Conservation (phyloP, 2,113 vertebrate species). For the Tachysurus vachellii region DNA sequence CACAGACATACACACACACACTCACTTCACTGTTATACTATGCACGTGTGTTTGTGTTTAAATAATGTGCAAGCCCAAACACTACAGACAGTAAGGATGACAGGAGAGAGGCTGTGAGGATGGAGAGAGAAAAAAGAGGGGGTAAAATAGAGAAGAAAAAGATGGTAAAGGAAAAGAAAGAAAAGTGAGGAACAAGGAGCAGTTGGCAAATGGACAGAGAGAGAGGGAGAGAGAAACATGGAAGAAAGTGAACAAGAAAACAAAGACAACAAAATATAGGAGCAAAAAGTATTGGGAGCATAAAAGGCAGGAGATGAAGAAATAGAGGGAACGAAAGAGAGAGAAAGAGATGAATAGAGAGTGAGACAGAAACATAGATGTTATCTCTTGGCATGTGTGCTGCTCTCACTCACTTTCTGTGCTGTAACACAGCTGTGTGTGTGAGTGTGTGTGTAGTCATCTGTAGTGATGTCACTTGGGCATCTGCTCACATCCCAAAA, state of each 20-base stretch:
- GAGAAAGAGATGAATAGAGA: background rate
- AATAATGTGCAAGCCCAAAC: background rate
- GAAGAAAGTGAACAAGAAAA: background rate
- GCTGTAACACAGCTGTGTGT: background rate
- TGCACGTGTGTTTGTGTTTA: background rate
- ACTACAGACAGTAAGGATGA: constrained; percentile 1
- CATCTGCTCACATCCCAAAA: constrained; percentile 24
- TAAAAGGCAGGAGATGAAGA: background rate
- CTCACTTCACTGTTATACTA: too few relatives aligned
- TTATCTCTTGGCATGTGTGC: background rate
- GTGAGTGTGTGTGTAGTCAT: constrained; percentile 14
- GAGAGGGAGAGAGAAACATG: background rate
- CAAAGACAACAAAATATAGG: background rate
- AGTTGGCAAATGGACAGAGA: background rate
- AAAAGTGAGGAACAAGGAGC: background rate
- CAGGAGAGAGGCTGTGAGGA: background rate
- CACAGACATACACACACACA: constrained; percentile 29
- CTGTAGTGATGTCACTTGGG: constrained; percentile 43
- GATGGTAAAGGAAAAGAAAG: background rate
- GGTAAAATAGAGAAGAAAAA: background rate
- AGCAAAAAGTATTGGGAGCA: background rate
- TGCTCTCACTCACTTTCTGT: background rate
- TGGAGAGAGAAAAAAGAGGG: background rate
- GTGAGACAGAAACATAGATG: background rate
- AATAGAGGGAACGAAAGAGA: background rate